Percentiles rank a stretch among this genome's conserved stretches.
phyloP scores from a whole-genome alignment of 2,888 invertebrate genomes.

The Colletes collaris region DNA sequence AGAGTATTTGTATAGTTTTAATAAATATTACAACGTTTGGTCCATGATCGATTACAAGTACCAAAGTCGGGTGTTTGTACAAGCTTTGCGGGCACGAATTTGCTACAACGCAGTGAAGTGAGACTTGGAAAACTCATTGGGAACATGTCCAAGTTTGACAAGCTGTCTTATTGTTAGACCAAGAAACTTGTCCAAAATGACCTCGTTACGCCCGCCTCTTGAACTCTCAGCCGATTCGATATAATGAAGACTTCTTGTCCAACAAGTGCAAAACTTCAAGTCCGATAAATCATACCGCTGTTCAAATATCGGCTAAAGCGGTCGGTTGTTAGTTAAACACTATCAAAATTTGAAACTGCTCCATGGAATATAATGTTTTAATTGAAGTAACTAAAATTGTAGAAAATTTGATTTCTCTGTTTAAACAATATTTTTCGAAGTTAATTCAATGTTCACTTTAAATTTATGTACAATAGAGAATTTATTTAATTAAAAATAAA shows the following conservation, averaged over 20 bases:
- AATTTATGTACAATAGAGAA: too few relatives aligned
- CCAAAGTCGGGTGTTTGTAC: constrained; percentile 10
- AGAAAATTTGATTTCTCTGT: too few relatives aligned
- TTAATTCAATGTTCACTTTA: too few relatives aligned
- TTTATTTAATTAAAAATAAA: too few relatives aligned
- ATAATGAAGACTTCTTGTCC: constrained; percentile 56
- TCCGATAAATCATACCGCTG: constrained; percentile 50
- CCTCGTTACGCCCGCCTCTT: constrained; percentile 51
- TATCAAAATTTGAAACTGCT: background rate
- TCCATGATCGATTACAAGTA: constrained; percentile 16
- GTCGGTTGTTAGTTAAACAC: constrained; percentile 11
- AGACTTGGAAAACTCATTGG: constrained; percentile 55
- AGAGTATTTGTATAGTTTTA: constrained; percentile 4
- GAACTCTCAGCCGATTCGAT: constrained; percentile 54
- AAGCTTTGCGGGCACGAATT: constrained; percentile 34
- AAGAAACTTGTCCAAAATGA: constrained; percentile 57
- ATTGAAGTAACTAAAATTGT: too few relatives aligned
- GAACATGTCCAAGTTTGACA: constrained; percentile 51
- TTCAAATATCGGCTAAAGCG: constrained; percentile 37
- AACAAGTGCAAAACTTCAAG: constrained; percentile 55
- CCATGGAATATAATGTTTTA: too few relatives aligned
- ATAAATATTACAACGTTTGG: background rate
- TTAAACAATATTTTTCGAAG: too few relatives aligned
- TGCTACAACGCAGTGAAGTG: constrained; percentile 28
- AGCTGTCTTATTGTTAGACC: constrained; percentile 38